Conservation (phyloP, 2,113 vertebrate species). For the Amphiprion percula region DNA sequence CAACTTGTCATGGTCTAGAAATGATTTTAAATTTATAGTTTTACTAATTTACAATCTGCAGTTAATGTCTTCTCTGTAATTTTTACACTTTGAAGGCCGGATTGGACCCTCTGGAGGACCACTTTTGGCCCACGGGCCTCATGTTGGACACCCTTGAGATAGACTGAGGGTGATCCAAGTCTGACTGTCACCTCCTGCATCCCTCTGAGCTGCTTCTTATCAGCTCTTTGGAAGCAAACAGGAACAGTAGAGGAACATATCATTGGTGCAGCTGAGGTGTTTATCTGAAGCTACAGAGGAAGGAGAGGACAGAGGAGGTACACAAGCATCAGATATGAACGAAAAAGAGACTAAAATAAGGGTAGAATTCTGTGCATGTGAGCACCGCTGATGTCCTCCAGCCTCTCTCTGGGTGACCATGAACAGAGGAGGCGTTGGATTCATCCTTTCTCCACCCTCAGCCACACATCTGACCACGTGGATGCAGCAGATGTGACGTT, state of each 20-base stretch:
- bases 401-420: too few species aligned
- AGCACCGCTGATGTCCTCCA: neutral
- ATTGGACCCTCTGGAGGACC: too few species aligned
- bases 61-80: too few species aligned
- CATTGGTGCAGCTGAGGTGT: conserved; percentile 16
- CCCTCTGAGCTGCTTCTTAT: conserved; percentile 36
- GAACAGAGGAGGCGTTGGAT: too few species aligned
- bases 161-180: conserved; percentile 38
- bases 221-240: conserved; percentile 41
- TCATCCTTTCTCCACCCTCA: neutral
- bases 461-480: conserved; percentile 39
- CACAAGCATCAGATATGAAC: neutral
- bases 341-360: neutral
- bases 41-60: too few species aligned
- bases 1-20: too few species aligned
- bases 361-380: neutral
- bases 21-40: too few species aligned
- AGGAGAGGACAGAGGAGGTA: neutral
- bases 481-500: conserved; percentile 46
- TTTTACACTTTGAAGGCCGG: too few species aligned
- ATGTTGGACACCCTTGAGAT: neutral
- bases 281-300: conserved; percentile 3
- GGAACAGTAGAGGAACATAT: conserved; percentile 10
- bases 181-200: neutral
- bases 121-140: too few species aligned